phyloP scores from a whole-genome alignment of 30 jellyfish, hydroid and myxozoan genomes.

The Morbakka virulenta region DNA sequence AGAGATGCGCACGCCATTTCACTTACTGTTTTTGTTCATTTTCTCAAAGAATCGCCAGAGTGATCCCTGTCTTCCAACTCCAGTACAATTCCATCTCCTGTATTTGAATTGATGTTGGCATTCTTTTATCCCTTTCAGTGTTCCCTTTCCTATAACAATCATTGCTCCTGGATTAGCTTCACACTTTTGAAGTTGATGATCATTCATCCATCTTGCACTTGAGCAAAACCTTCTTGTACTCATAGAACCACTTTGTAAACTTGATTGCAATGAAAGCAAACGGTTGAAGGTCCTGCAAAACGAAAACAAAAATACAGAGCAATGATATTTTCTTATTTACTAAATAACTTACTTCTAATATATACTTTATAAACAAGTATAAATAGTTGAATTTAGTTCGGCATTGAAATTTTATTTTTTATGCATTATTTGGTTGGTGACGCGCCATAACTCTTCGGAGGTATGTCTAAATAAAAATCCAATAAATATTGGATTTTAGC shows the following conservation, averaged over 20 bases:
- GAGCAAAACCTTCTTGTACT: conserved; percentile 63
- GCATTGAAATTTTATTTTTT: too few species aligned
- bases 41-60: conserved; percentile 73
- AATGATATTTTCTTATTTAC: too few species aligned
- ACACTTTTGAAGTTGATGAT: conserved; percentile 50
- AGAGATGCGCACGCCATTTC: too few species aligned
- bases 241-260: conserved; percentile 48
- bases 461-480: too few species aligned
- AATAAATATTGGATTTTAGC: too few species aligned
- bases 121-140: conserved; percentile 68
- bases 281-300: conserved; percentile 63
- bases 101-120: conserved; percentile 63
- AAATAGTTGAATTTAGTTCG: too few species aligned
- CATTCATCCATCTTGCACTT: conserved; percentile 62
- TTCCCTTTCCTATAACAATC: conserved; percentile 63
- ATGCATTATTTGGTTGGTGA: too few species aligned
- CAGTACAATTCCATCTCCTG: conserved; percentile 78
- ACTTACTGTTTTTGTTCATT: conserved; percentile 79
- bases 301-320: too few species aligned
- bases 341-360: too few species aligned
- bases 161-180: conserved; percentile 62
- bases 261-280: conserved; percentile 47
- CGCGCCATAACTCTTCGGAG: too few species aligned
- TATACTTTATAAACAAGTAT: too few species aligned
- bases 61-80: conserved; percentile 21